Conservation (phyloP, 2,888 invertebrate species). For the Marasmarcha lunaedactyla region DNA sequence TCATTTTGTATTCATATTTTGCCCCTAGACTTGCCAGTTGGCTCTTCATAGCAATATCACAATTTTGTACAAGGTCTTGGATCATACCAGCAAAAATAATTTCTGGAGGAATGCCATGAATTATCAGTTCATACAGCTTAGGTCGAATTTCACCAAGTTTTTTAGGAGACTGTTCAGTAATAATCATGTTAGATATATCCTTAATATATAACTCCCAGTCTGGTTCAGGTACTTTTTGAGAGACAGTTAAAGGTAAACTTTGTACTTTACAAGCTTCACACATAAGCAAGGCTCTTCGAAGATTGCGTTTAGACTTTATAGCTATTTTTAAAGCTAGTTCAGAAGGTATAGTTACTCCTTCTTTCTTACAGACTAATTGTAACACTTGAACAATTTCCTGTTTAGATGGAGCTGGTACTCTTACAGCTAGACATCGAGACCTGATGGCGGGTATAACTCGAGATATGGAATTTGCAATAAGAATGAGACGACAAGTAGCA, state of each 20-base stretch:
- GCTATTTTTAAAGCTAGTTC: slow-evolving; percentile 85
- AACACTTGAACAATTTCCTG: slow-evolving; percentile 79
- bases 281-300: slow-evolving; percentile 92
- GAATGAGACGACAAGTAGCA: slow-evolving; percentile 91
- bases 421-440: slow-evolving; percentile 92
- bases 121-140: slow-evolving; percentile 91
- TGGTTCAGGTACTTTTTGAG: slow-evolving; percentile 86
- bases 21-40: slow-evolving; percentile 90
- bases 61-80: slow-evolving; percentile 86
- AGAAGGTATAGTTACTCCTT: slow-evolving; percentile 80
- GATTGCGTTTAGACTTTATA: slow-evolving; percentile 84
- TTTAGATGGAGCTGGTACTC: slow-evolving; percentile 89
- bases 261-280: slow-evolving; percentile 93
- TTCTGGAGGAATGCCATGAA: slow-evolving; percentile 93
- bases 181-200: slow-evolving; percentile 88
- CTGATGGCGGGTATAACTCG: slow-evolving; percentile 97
- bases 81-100: slow-evolving; percentile 91
- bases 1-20: slow-evolving; percentile 91
- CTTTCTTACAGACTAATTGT: slow-evolving; percentile 81
- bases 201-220: slow-evolving; percentile 94
- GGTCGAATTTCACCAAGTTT: slow-evolving; percentile 87
- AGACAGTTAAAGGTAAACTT: slow-evolving; percentile 84
- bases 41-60: slow-evolving; percentile 90
- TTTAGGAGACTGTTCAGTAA: slow-evolving; percentile 88
- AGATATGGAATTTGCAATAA: slow-evolving; percentile 95